Conservation (phyloP, 2,797 vertebrate species). For the Crypturellus tataupa region DNA sequence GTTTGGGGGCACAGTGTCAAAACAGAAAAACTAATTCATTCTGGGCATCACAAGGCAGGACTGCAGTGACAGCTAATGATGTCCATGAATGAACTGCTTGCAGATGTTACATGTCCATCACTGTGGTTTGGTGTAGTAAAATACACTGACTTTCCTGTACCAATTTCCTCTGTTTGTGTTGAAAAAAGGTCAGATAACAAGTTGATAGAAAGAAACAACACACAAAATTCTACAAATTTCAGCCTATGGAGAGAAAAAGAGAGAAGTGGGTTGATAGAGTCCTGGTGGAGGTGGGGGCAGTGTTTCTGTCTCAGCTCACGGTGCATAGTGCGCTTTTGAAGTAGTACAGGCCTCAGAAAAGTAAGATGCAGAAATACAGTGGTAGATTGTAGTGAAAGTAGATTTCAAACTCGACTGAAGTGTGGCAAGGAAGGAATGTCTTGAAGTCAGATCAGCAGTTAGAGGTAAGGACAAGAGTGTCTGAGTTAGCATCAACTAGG, state of each 20-base stretch:
- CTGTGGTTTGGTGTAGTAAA: not conserved
- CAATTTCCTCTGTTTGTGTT: not conserved
- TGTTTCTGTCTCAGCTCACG: not conserved
- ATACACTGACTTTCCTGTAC: not conserved
- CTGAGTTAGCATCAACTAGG: not conserved
- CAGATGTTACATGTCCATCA: not conserved
- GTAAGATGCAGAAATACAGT: not conserved
- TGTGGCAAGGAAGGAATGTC: not conserved
- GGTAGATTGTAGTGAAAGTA: not conserved
- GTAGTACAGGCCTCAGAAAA: not conserved
- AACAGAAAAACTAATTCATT: not conserved
- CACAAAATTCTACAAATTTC: not conserved
- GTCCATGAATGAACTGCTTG: not conserved
- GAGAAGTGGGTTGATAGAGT: not conserved
- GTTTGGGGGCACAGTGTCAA: not conserved
- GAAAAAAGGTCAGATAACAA: not conserved
- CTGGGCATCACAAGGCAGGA: not conserved
- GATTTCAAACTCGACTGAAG: not conserved
- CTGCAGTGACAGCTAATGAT: not conserved
- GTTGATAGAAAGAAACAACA: not conserved
- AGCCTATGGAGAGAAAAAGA: not conserved
- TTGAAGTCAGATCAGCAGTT: not conserved
- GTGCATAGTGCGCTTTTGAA: not conserved
- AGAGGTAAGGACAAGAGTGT: not conserved
- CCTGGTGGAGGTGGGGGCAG: too few relatives aligned